A percentile compares a stretch with the other conserved stretches of the same genome.
Evolutionary conservation across 1,140 invertebrate species (phyloP).

Genomic region (Nasonia longicornis): DNA sequence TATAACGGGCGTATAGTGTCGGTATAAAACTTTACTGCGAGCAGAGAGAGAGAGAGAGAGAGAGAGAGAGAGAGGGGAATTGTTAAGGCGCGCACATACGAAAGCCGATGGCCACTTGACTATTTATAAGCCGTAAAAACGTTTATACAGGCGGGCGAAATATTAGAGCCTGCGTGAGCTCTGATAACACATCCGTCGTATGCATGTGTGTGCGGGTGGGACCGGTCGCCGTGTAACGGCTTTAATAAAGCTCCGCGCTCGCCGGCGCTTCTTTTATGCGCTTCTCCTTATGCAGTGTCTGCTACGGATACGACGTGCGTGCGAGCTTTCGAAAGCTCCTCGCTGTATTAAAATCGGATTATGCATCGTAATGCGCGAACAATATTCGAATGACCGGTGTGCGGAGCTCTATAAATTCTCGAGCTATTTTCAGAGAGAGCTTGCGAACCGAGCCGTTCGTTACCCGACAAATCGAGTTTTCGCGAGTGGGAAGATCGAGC

Average conservation of each 20-base stretch:
- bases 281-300: not conserved
- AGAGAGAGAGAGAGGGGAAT: not conserved
- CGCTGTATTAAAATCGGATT: not conserved
- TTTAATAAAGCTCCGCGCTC: not conserved
- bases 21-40: constrained; percentile 2
- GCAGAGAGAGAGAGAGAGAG: too few relatives aligned
- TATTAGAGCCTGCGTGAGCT: not conserved
- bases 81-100: not conserved
- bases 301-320: not conserved
- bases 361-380: not conserved
- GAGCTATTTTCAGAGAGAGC: too few relatives aligned
- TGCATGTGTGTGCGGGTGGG: not conserved
- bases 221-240: not conserved
- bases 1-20: not conserved
- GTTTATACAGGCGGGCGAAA: not conserved
- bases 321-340: not conserved
- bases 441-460: not conserved
- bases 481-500: constrained; percentile 1
- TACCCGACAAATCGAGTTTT: constrained; percentile 19
- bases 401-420: too few relatives aligned
- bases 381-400: too few relatives aligned
- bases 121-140: constrained; percentile 21
- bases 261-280: not conserved
- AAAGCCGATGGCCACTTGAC: constrained; percentile 2
- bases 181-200: not conserved